Base-by-base conservation (phyloP, 2,888 invertebrate species). In the Noctua janthe region DNA sequence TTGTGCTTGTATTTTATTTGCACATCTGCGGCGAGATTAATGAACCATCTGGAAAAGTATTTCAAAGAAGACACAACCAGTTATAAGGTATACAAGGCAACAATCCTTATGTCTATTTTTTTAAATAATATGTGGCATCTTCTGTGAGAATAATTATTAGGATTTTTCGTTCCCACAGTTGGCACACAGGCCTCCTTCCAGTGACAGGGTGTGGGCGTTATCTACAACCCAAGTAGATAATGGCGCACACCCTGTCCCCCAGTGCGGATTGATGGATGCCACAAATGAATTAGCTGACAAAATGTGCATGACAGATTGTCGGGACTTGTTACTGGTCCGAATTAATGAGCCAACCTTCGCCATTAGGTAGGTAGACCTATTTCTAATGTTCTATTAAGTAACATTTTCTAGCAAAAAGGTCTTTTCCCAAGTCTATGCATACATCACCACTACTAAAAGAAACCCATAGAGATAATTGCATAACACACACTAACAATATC, bases 1-100 rank as follows among this genome's bases (percentile, higher is more conserved):
- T 39, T 84, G 54, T 67, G 17, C 81, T 81, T 85, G 29, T 73
- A 39, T 78, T 85, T 78, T 75, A 66, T 82, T 80, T 39, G 43
- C n/a, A 62, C 51, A 75, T 72, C 64, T 73, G 81, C 39, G 56
- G 59, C 11, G 71, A 47, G n/a, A 69, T 29, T 23, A 20, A 47
- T 54, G n/a, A 67, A 67, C 23, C 10, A 67, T 47, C 15, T 70
- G 20, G n/a, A 62, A 39, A 49, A 69, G 59, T 29, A 39, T 13
- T 59, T 43, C 23, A 6, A 78, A 49, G 23, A 51, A 29, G 10
- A 29, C 13, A 47, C 0, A 20, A 43, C 23, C 23, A 51, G 10
- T 10, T n/a, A 39, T 3, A n/a, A 39, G 15, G 2, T 62, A n/a
- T 49, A 17, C 43, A 8, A 56, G 8, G 29, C 11, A 23, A 6